Evolutionary conservation across 2,888 invertebrate genomes (phyloP).

Genomic region (Lobophora halterata): DNA sequence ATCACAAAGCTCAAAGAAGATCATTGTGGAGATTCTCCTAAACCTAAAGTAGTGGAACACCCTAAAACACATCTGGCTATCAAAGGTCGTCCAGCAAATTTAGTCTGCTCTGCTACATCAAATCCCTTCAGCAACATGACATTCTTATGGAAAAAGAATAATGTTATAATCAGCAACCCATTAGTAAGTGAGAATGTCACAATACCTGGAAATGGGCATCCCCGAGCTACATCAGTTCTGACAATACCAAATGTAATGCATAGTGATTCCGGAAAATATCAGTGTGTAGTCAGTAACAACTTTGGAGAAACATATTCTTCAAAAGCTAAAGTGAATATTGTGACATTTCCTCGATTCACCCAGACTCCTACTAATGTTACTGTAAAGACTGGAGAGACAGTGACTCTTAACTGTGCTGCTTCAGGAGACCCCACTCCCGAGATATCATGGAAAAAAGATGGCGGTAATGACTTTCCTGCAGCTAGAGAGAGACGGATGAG

Average conservation of each 20-base stretch:
- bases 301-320: constrained; percentile 95
- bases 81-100: constrained; percentile 90
- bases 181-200: constrained; percentile 71
- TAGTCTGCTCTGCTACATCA: constrained; percentile 91
- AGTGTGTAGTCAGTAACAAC: constrained; percentile 94
- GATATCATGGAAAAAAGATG: constrained; percentile 95
- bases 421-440: constrained; percentile 93
- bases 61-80: constrained; percentile 92
- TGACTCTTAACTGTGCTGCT: constrained; percentile 94
- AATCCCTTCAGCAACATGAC: constrained; percentile 87
- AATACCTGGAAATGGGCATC: constrained; percentile 78
- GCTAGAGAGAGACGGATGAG: constrained; percentile 96
- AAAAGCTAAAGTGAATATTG: constrained; percentile 92
- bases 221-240: constrained; percentile 86
- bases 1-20: constrained; percentile 84
- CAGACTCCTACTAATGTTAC: constrained; percentile 92
- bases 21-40: constrained; percentile 90
- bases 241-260: constrained; percentile 88
- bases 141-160: constrained; percentile 95
- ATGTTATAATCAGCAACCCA: constrained; percentile 76
- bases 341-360: constrained; percentile 92
- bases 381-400: constrained; percentile 91
- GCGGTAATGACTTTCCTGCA: constrained; percentile 96
- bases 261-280: constrained; percentile 92
- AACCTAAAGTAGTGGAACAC: constrained; percentile 91